Evolutionary conservation across 2,113 vertebrate genomes (phyloP).

Genomic region (Dipodomys ordii): DNA sequence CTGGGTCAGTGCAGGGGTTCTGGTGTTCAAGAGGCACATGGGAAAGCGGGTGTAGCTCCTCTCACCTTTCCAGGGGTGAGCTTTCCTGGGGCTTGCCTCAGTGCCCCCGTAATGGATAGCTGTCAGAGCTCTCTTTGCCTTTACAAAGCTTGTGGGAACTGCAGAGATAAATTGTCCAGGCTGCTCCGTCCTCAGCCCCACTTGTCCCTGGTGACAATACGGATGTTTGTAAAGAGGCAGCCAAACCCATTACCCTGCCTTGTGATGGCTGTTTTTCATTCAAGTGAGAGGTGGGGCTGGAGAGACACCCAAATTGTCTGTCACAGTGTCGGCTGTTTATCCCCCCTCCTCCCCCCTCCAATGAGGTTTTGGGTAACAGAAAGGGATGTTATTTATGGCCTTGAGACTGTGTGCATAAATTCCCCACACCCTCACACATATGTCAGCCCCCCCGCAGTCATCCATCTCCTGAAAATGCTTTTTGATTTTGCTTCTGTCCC

Average conservation of each 20-base stretch:
- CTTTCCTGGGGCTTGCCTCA: not conserved
- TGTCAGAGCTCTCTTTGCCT: not conserved
- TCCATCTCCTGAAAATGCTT: constrained; percentile 26
- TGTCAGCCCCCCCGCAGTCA: constrained; percentile 55
- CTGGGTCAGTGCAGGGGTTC: not conserved
- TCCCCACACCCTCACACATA: constrained; percentile 18
- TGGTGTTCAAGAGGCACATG: not conserved
- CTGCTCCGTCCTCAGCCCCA: constrained; percentile 18
- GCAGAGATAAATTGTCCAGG: constrained; percentile 46
- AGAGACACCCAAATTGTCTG: constrained; percentile 73
- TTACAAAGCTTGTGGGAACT: not conserved
- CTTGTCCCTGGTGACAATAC: constrained; percentile 66
- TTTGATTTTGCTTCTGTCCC: constrained; percentile 61
- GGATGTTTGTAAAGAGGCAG: constrained; percentile 71
- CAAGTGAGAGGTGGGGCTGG: constrained; percentile 47
- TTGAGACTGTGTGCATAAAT: constrained; percentile 65
- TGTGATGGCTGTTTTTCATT: constrained; percentile 76
- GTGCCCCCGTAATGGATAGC: not conserved
- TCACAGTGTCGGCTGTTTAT: constrained; percentile 65
- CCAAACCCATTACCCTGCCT: constrained; percentile 60
- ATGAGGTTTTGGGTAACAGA: constrained; percentile 75
- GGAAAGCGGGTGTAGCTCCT: not conserved
- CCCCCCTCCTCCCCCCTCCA: not conserved
- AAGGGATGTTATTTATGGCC: constrained; percentile 82
- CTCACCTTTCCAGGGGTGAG: not conserved